Evolutionary conservation across 1,140 invertebrate species (phyloP), one percentile per base, ranked within the genome.

Genomic region (Zaprionus ornatus): DNA sequence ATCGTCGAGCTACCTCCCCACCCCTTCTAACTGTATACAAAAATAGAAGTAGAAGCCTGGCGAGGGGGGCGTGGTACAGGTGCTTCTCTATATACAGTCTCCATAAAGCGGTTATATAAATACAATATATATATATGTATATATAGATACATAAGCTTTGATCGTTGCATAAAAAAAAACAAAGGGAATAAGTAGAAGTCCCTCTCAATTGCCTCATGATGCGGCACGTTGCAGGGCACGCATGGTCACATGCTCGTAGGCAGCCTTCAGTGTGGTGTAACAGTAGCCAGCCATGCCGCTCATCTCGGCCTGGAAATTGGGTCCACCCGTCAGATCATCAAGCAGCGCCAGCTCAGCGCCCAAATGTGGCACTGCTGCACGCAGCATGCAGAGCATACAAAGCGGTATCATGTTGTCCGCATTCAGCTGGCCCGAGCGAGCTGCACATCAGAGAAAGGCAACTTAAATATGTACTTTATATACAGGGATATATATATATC

Each of bases 281-380:
- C 92, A 92, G 59, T 92, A 92, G n/a, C 92, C 92, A 4, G 91
- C 88, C 79, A 92, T 80, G 15, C 92, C 92, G 54, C 83, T 91
- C 92, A 93, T 92, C 69, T 92, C 90, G 19, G 79, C 81, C 75
- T 93, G 87, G 35, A 91, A 92, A 73, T 92, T 92, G 32, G 81
- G 73, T 2, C 87, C 87, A n/a, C 87, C 90, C 29, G 91, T 92
- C 35, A 93, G 72, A 50, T 93, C 92, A 48, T 92, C 91, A 4
- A 93, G 75, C 27, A 93, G 37, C 29, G 92, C 90, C 56, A 93
- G 25, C 70, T 93, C 92, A 0, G 92, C 92, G 7, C 92, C 92
- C 56, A 93, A 70, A 77, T 93, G 92, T n/a, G 91, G 92, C 40
- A 93, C 88, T 13, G 80, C 82, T 0, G 92, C 92, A 32, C 91